phyloP scores from a whole-genome alignment of 2,888 invertebrate genomes.

The Phorcus lineatus region DNA sequence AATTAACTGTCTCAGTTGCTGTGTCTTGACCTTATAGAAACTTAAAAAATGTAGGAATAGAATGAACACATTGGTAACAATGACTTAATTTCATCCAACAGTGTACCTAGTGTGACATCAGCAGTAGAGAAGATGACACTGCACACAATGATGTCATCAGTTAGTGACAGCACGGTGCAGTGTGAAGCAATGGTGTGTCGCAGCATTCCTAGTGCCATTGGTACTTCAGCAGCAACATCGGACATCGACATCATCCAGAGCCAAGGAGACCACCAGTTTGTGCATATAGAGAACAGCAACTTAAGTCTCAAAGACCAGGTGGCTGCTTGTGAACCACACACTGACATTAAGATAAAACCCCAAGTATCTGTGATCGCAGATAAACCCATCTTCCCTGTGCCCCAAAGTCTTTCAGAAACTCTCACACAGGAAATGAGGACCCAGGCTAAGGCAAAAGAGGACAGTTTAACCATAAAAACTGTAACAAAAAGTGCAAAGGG shows the following conservation, averaged over 20 bases:
- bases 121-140: conserved; percentile 23
- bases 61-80: background rate
- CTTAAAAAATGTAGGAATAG: too few relatives aligned
- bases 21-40: too few relatives aligned
- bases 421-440: conserved; percentile 59
- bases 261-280: conserved; percentile 44
- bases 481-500: background rate
- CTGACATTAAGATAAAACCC: conserved; percentile 49
- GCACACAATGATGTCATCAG: conserved; percentile 23
- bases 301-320: conserved; percentile 60
- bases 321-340: conserved; percentile 46
- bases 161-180: conserved; percentile 18
- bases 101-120: conserved; percentile 31
- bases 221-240: conserved; percentile 35
- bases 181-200: conserved; percentile 15
- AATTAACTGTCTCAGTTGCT: too few relatives aligned
- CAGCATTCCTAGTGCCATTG: background rate
- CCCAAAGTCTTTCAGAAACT: conserved; percentile 63
- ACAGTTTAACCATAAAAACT: background rate
- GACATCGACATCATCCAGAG: conserved; percentile 45
- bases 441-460: conserved; percentile 26
- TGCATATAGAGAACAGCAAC: conserved; percentile 47
- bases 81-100: background rate
- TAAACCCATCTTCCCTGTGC: conserved; percentile 53
- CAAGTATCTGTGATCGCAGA: conserved; percentile 46